Evolutionary conservation across 2,113 vertebrate genomes (phyloP).

Genomic region (Macroglossus sobrinus): DNA sequence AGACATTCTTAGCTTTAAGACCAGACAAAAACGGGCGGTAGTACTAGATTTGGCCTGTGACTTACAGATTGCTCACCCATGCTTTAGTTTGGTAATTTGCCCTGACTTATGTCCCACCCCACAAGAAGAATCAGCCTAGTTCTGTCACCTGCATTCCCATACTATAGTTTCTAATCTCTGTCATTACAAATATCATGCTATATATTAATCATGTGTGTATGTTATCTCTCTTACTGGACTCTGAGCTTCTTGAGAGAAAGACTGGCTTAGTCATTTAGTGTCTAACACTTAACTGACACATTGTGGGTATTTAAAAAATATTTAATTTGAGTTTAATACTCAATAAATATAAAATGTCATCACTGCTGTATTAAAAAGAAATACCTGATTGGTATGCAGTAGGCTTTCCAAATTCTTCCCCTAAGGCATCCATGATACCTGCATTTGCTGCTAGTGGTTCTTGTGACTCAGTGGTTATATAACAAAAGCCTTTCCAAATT

Average conservation of each 20-base stretch:
- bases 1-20: background rate
- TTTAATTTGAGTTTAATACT: background rate
- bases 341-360: background rate
- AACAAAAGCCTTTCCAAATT: background rate
- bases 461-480: background rate
- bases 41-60: background rate
- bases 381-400: background rate
- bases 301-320: background rate
- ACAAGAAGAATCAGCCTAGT: background rate
- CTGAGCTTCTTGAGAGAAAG: background rate
- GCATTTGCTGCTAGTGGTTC: background rate
- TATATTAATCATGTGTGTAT: background rate
- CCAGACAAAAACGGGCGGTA: background rate
- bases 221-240: background rate
- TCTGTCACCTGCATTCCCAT: background rate
- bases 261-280: background rate
- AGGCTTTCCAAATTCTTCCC: background rate
- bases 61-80: background rate
- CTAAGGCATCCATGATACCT: background rate
- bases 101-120: background rate
- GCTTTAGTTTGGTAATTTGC: background rate
- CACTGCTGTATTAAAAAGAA: background rate
- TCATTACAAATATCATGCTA: background rate
- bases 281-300: background rate
- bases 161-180: background rate